Evolutionary conservation across 2,797 vertebrate species (phyloP), one percentile per base, ranked within the genome.

Genomic region (Zenarchopterus dispar): DNA sequence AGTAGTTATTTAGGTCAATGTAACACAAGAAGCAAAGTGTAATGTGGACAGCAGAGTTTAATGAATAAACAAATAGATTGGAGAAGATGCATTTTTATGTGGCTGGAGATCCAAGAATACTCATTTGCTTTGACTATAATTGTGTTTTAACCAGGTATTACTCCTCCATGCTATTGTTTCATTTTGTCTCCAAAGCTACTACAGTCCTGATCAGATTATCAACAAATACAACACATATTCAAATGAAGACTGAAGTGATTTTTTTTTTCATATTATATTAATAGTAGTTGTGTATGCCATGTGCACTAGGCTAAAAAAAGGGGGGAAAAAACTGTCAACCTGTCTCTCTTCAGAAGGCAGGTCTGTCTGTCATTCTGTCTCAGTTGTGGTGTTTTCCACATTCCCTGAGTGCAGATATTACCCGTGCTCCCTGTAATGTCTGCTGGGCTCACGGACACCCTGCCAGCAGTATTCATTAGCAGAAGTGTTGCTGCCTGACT

Each of bases 391-490:
- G 75, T 62, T 56, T 64, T 80, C 84, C 60, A 59, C 69, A 56
- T 75, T 70, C 79, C 72, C 78, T 84, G 80, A 86, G 82, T 82
- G 87, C 84, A 78, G 75, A 82, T 74, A 86, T 89, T 89, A 87
- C 76, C 82, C 83, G 81, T 72, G 73, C 84, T 90, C 75, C 73
- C 78, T 87, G 83, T 86, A 88, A 84, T 90, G 82, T 89, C 84
- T 73, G 79, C 77, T 48, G 84, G 88, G 82, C 89, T 85, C 82
- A 84, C 85, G 83, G 85, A 85, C 89, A 88, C 86, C 78, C 87
- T 91, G 91, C 91, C 91, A 91, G 88, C 85, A 85, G 81, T 84
- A 73, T 92, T 93, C 91, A 93, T 93, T 93, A 93, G 84, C 88
- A 84, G 86, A 57, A 77, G 81, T 79, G 88, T 89, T 68, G 75